Evolutionary conservation across 1,140 invertebrate genomes (phyloP), one percentile per base, ranked within the genome.

Genomic region (Rhagoletis pomonella): DNA sequence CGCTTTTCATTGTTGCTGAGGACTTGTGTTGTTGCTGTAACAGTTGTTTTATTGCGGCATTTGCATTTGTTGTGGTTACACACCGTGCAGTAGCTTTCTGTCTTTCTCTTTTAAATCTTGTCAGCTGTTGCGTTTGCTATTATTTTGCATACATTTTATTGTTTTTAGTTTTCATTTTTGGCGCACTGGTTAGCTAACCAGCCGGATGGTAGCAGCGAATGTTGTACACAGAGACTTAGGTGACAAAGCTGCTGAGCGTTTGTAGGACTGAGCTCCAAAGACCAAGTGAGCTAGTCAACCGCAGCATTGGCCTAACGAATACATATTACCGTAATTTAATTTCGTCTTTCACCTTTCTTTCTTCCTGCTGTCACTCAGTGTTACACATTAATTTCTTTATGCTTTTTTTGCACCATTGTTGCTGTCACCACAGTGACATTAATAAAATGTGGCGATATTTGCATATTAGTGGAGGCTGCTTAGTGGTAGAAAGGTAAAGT

Each of bases 291-390:
- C n/a, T 19, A 55, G 17, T 81, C 50, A 29, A 55, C 47, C 47
- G 55, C 67, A 81, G n/a, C 73, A 55, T 55, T 55, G 19, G 19
- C 17, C 10, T 12, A 29, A 7, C 73, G 19, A 55, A 81, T 81
- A 0, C n/a, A 58, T 6, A 4, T 7, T 67, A 17, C 7, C 17
- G 19, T 17, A 58, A 55, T 81, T 81, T 81, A 81, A 81, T 81
- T 81, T 81, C 9, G 7, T 14, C 73, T 81, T 81, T 81, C 73
- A 81, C 73, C 44, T 81, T 81, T 81, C n/a, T 81, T 77, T 12
- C 73, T 81, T 81, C 73, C 73, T 81, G 73, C 73, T 39, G 73
- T 81, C 73, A 81, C 47, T 58, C 12, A 29, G 47, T 3, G 73
- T 58, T 1, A 81, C 73, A 81, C 47, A 29, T 81, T 14, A 19